These are phyloP conservation scores for Ctena decussata DNA, from an alignment of 2,888 invertebrate genomes.

Conservation along the genomic window DNA sequence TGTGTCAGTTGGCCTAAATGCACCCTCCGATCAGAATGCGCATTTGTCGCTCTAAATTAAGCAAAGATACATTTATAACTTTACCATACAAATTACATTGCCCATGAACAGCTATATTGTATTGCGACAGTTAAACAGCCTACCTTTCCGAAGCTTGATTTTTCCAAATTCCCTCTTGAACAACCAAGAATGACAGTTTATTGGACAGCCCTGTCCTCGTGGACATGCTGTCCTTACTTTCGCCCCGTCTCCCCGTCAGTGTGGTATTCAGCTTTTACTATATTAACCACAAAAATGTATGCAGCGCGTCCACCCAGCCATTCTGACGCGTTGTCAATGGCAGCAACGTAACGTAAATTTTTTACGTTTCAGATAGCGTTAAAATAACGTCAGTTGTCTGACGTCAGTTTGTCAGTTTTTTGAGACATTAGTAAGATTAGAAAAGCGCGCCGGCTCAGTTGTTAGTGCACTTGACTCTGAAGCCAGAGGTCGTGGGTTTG, in stretches of 20 bases:
- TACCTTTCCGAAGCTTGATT: constrained; percentile 55
- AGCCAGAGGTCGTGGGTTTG: too few species aligned
- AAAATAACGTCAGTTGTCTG: background rate
- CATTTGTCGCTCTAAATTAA: too few species aligned
- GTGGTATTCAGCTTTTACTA: background rate
- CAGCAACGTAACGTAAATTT: background rate
- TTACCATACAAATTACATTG: too few species aligned
- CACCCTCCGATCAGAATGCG: too few species aligned
- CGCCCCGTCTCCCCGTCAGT: background rate
- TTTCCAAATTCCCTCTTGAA: constrained; percentile 54
- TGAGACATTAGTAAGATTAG: too few species aligned
- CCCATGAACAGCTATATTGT: too few species aligned
- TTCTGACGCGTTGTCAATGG: background rate
- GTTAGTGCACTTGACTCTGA: too few species aligned
- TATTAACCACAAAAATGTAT: background rate
- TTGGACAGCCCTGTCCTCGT: constrained; percentile 14
- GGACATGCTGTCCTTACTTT: background rate
- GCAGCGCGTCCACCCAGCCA: background rate
- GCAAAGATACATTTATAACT: too few species aligned
- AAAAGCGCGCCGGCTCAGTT: too few species aligned
- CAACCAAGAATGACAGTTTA: constrained; percentile 36
- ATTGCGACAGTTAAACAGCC: background rate
- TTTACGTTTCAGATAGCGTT: background rate
- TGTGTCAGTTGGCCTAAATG: too few species aligned
- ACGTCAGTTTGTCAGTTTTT: too few species aligned